Base-by-base conservation (phyloP, 2,797 vertebrate genomes). In the Lemur catta region DNA sequence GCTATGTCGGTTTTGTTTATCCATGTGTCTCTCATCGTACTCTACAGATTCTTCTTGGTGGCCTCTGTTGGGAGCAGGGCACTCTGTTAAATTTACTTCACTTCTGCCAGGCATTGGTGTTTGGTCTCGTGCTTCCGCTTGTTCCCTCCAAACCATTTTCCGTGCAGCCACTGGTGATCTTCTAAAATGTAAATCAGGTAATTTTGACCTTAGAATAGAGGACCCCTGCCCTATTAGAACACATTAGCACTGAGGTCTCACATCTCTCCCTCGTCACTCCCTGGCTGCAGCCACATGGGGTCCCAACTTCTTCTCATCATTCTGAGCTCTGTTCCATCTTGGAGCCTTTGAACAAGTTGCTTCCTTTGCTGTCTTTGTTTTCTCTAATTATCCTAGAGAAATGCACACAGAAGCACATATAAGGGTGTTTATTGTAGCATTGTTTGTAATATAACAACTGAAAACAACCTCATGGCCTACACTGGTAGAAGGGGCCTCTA, bases 301-400 rank as follows among this genome's bases (percentile, higher is more conserved):
- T 38, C 14, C 65, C 84, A 88, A 2, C 57, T 12, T 48, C 57
- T 12, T 48, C 26, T 55, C 4, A 1, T 38, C 57, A 50, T 41
- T 43, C 63, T 82, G 18, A 35, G 33, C 59, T 88, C 52, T n/a
- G 52, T 50, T 85, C 52, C 7, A n/a, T 10, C 10, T 65, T 22
- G 15, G 20, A 84, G 26, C 3, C 18, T 72, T 38, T 41, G 20
- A 48, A 38, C 33, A 41, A 71, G 69, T 48, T 88, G 43, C 38
- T 88, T 22, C 65, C 22, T 89, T 61, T 43, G 22, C 41, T 46
- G 7, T 52, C 38, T 79, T 75, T 55, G 28, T 63, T 80, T 93
- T 84, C 33, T 84, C 67, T 90, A 74, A 57, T 91, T 87, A 57
- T 82, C 43, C 8, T 81, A n/a, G 82, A 91, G 55, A 76, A 91